phyloP scores from a whole-genome alignment of 1,140 invertebrate genomes.

The fruit fly (Drosophila melanogaster) region Release_6_plus_ISO1_MT NT_037436.4:12450001-12450500 shows the following conservation, averaged over 20 bases:
- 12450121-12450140: no score
- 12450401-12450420: slow-evolving; percentile 25
- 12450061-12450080: no score
- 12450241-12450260: slow-evolving; percentile 53
- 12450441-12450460: slow-evolving; percentile 47
- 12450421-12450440: slow-evolving; percentile 49
- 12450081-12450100: no score
- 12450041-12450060: no score
- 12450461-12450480: slow-evolving; percentile 80
- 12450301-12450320: slow-evolving; percentile 8
- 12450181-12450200: slow-evolving; percentile 16
- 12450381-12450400: slow-evolving; percentile 61
- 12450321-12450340: background rate
- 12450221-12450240: slow-evolving; percentile 15
- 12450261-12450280: slow-evolving; percentile 57
- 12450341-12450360: slow-evolving; percentile 42
- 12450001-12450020: no score
- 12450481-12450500: slow-evolving; percentile 81
- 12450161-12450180: no score
- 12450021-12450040: no score
- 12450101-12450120: no score
- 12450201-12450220: slow-evolving; percentile 50
- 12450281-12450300: slow-evolving; percentile 29
- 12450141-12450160: no score
- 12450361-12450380: slow-evolving; percentile 24